A percentile compares a stretch with the other conserved stretches of the same genome.
phyloP scores from a whole-genome alignment of 92 coral and sea anemone species.

The Paramuricea clavata region DNA sequence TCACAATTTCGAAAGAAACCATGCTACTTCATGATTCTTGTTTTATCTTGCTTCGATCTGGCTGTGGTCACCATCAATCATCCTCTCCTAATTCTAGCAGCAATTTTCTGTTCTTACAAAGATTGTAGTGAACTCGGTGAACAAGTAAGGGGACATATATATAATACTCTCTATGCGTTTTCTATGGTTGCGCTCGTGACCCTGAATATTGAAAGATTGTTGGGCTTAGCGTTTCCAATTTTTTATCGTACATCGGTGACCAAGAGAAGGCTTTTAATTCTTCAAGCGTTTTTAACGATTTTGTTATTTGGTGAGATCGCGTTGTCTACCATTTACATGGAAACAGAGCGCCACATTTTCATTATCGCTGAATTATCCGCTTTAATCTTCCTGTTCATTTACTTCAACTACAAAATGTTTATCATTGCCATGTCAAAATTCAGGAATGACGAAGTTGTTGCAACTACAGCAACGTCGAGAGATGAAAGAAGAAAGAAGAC shows the following conservation, averaged over 20 bases:
- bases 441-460: not conserved
- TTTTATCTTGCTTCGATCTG: not conserved
- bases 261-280: not conserved
- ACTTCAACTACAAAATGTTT: not conserved
- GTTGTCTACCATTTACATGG: not conserved
- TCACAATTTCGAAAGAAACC: not conserved
- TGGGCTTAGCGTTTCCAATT: not conserved
- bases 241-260: not conserved
- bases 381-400: not conserved
- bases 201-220: not conserved
- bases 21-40: slow-evolving; percentile 1
- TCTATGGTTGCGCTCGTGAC: not conserved
- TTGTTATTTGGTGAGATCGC: not conserved
- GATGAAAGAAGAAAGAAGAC: not conserved
- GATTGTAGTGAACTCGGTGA: not conserved
- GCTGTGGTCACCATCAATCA: not conserved
- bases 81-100: not conserved
- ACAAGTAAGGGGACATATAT: not conserved
- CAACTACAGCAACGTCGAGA: not conserved
- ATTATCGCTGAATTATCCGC: not conserved
- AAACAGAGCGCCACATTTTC: too few species aligned
- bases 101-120: not conserved
- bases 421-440: not conserved
- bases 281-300: not conserved
- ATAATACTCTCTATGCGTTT: not conserved